Evolutionary conservation across 2,797 vertebrate species (phyloP), one percentile per base, ranked within the genome.

Genomic region (Peromyscus eremicus): DNA sequence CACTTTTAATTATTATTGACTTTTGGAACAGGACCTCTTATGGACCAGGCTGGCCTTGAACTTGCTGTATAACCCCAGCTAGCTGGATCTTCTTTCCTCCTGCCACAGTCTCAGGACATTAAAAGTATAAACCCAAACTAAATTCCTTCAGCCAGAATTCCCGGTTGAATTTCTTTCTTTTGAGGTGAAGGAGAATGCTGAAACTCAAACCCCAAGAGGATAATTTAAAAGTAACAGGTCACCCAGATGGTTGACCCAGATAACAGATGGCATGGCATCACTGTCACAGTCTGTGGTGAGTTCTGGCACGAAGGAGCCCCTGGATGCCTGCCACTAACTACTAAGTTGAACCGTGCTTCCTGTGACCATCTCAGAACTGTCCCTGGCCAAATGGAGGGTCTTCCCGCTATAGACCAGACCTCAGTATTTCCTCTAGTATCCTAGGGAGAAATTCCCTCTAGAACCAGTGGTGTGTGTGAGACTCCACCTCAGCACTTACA

Each of bases 141-240:
- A 49, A 52, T 37, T 37, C 66, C 49, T 49, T 73, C 43, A 34
- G 9, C 10, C 37, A 75, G 40, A 46, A 27, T 57, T 49, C 32
- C 16, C 37, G 60, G 34, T 14, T 79, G 17, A 57, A 27, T 89
- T 95, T 40, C 80, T 94, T 96, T 92, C n/a, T 92, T 94, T 46
- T 49, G 27, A 92, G 43, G n/a, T 81, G 25, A 85, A 87, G 89
- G 64, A 91, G 27, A 96, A 96, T 91, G 34, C 88, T 91, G 82
- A 94, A 96, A 92, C 79, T 43, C 40, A 93, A 96, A 43, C 27
- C 85, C 81, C 43, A n/a, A 79, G 68, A 94, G 80, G 62, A 89
- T 49, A 60, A 94, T 91, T 94, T 92, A 84, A 97, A 97, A 97
- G 79, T 68, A 88, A 88, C 77, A 95, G 49, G 68, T 60, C 71